These are phyloP conservation scores for Siniperca undulata DNA, from an alignment of 2,797 vertebrate genomes.

Conservation along the genomic window DNA sequence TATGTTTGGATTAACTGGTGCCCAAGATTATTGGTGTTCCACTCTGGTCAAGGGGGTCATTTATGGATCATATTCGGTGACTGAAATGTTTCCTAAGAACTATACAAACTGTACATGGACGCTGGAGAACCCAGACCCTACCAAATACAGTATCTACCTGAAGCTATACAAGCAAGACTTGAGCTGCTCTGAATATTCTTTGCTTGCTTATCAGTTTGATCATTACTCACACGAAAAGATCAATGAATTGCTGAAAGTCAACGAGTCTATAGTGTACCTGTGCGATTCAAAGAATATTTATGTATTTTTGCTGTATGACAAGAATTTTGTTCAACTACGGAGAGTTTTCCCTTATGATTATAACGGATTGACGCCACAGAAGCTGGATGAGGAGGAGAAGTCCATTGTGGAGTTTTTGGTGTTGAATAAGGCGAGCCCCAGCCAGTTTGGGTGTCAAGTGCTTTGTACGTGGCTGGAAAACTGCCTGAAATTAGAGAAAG, in stretches of 20 bases:
- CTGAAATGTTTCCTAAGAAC: slow-evolving; percentile 99
- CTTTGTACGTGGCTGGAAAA: slow-evolving; percentile 99
- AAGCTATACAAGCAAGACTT: slow-evolving; percentile 99
- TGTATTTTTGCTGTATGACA: slow-evolving; percentile 98
- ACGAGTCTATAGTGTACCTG: slow-evolving; percentile 98
- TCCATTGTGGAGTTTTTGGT: slow-evolving; percentile 99
- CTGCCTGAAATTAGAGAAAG: slow-evolving; percentile 98
- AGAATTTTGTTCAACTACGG: slow-evolving; percentile 98
- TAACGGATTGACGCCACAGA: slow-evolving; percentile 93
- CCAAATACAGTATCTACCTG: slow-evolving; percentile 99
- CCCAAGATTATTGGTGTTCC: slow-evolving; percentile 99
- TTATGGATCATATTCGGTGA: slow-evolving; percentile 99
- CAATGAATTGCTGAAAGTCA: slow-evolving; percentile 97
- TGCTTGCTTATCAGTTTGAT: slow-evolving; percentile 99
- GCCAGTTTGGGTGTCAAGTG: slow-evolving; percentile 99
- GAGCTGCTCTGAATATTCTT: slow-evolving; percentile 97
- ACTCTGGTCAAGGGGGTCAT: slow-evolving; percentile 99
- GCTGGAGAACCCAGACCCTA: slow-evolving; percentile 99
- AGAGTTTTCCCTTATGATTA: slow-evolving; percentile 94
- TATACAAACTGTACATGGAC: slow-evolving; percentile 99
- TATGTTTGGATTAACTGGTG: slow-evolving; percentile 99
- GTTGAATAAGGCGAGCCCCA: slow-evolving; percentile 98
- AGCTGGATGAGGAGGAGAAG: slow-evolving; percentile 93
- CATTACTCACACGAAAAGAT: slow-evolving; percentile 99
- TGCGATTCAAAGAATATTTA: slow-evolving; percentile 97